Percentiles rank a stretch among this genome's conserved stretches.
Evolutionary conservation across 1,140 invertebrate species (phyloP).

Genomic region (Heterodera schachtii): DNA sequence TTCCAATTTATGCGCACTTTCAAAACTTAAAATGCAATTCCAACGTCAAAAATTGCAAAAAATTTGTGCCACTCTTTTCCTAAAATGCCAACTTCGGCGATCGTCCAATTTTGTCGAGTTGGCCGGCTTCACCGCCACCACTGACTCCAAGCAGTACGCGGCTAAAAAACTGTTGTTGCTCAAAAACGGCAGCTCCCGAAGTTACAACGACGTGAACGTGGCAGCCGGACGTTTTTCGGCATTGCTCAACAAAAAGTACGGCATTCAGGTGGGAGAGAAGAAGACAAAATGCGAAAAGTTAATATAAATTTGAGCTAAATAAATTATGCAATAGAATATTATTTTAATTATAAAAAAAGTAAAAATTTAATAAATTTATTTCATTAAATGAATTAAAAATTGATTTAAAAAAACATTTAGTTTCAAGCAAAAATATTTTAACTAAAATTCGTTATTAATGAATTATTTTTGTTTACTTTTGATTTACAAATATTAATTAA

Average conservation of each 20-base stretch:
- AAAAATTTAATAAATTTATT: too few relatives aligned
- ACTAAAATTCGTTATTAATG: too few relatives aligned
- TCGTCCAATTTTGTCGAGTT: conserved; percentile 43
- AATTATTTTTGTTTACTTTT: too few relatives aligned
- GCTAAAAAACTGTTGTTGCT: conserved; percentile 43
- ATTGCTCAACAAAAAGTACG: conserved; percentile 52
- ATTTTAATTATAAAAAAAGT: too few relatives aligned
- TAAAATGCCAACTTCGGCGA: conserved; percentile 14
- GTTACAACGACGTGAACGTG: conserved; percentile 53
- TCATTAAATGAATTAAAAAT: too few relatives aligned
- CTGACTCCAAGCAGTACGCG: conserved; percentile 34
- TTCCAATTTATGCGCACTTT: too few relatives aligned
- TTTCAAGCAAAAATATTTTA: too few relatives aligned
- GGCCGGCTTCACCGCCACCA: conserved; percentile 39
- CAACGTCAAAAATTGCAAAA: background rate
- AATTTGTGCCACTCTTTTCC: background rate
- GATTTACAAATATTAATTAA: too few relatives aligned
- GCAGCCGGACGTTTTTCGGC: conserved; percentile 51
- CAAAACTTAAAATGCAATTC: background rate
- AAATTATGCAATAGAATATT: too few relatives aligned
- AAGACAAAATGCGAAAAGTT: conserved; percentile 23
- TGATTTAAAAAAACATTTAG: too few relatives aligned
- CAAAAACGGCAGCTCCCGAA: conserved; percentile 35
- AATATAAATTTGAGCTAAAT: background rate
- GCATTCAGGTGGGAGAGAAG: conserved; percentile 41